phyloP scores from a whole-genome alignment of 2,113 vertebrate genomes.

The Stegostoma tigrinum region DNA sequence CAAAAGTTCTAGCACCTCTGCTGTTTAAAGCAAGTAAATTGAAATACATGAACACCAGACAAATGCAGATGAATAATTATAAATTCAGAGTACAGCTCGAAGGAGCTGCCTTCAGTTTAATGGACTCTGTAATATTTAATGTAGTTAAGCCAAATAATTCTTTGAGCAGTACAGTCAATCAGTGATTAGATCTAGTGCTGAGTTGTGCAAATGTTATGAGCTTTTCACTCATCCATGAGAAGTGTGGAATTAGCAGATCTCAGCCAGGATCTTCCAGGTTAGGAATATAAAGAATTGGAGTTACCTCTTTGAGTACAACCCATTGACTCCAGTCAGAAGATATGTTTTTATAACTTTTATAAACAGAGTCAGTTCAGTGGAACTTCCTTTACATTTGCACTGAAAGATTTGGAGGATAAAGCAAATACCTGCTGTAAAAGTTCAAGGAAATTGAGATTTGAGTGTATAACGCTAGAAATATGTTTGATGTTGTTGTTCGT shows the following conservation, averaged over 20 bases:
- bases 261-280: neutral
- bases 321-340: neutral
- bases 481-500: neutral
- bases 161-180: neutral
- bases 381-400: neutral
- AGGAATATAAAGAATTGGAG: neutral
- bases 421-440: neutral
- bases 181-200: neutral
- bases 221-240: neutral
- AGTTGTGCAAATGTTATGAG: neutral
- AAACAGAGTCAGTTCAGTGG: neutral
- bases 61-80: neutral
- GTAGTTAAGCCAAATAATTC: neutral
- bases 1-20: neutral
- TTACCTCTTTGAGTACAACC: neutral
- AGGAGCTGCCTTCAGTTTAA: neutral
- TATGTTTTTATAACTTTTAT: neutral
- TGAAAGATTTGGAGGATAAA: neutral
- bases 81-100: neutral
- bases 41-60: neutral
- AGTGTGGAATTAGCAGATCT: neutral
- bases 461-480: neutral
- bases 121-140: neutral
- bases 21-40: neutral
- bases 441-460: neutral